phyloP scores from a whole-genome alignment of 2,113 vertebrate genomes.

The cat (Felis catus) region F.catus_Fca126_mat1.0 CM031412.1:75646001-75646500 shows the following conservation, averaged over 20 bases:
- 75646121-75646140: too few species aligned
- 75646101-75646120: too few species aligned
- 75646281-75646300: neutral
- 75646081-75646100: too few species aligned
- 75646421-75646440: neutral
- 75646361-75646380: neutral
- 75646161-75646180: too few species aligned
- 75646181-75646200: too few species aligned
- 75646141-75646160: too few species aligned
- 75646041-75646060: neutral
- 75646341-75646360: neutral
- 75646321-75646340: neutral
- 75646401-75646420: neutral
- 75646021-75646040: neutral
- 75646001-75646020: neutral
- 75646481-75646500: accelerated
- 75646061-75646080: neutral
- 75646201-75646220: too few species aligned
- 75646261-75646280: neutral
- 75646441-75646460: neutral
- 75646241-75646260: too few species aligned
- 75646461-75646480: too few species aligned
- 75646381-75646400: neutral
- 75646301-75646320: neutral
- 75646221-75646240: too few species aligned